Evolutionary conservation across 2,797 vertebrate genomes (phyloP).

Genomic region (Echiichthys vipera): DNA sequence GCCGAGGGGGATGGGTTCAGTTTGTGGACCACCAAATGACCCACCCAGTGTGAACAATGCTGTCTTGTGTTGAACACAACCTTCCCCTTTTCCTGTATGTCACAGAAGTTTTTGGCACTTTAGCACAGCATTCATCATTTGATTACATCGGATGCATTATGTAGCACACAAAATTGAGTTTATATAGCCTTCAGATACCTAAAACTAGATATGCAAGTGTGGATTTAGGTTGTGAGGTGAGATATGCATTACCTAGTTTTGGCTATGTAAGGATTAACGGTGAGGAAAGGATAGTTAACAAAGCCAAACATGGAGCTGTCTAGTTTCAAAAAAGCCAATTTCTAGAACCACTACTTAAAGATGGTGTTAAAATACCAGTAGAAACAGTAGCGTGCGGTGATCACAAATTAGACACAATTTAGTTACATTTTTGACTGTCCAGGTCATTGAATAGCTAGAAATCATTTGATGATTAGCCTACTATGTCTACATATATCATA

Average conservation of each 20-base stretch:
- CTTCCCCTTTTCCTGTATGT: neutral
- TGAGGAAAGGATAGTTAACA: neutral
- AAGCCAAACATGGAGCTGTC: neutral
- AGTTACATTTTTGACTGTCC: neutral
- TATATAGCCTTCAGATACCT: neutral
- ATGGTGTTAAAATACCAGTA: neutral
- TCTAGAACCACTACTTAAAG: neutral
- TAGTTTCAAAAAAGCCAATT: neutral
- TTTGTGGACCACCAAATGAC: constrained; percentile 38
- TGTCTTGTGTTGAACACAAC: constrained; percentile 20
- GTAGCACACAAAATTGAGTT: neutral
- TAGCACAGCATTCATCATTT: neutral
- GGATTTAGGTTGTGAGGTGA: neutral
- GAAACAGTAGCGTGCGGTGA: neutral
- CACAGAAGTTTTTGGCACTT: neutral
- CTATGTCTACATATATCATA: no score
- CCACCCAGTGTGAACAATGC: constrained; percentile 36
- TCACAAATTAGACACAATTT: neutral
- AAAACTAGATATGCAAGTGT: neutral
- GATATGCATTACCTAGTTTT: neutral
- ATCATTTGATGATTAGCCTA: no score
- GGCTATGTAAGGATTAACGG: neutral
- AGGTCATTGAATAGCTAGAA: neutral
- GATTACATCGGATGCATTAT: neutral
- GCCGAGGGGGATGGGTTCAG: constrained; percentile 31